Evolutionary conservation across 2,113 vertebrate species (phyloP).

Genomic region (Rostratula benghalensis): DNA sequence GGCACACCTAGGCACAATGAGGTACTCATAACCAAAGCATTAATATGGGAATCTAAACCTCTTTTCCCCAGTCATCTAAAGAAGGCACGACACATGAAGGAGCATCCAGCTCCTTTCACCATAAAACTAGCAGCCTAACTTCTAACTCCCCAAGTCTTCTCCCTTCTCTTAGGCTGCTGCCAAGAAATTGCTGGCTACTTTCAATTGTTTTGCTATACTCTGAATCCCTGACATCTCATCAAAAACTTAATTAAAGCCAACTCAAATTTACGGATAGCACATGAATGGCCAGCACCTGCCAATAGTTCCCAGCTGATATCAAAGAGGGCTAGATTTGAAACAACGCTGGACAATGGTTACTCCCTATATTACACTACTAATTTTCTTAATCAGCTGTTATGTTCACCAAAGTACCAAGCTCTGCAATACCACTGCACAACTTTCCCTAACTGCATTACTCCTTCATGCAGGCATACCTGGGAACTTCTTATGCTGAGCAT

Average conservation of each 20-base stretch:
- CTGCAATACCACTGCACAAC: not conserved
- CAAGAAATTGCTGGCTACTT: not conserved
- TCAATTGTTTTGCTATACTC: not conserved
- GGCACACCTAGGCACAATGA: rapidly evolving
- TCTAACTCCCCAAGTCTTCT: not conserved
- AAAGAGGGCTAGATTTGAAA: not conserved
- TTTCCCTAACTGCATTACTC: not conserved
- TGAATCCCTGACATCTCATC: not conserved
- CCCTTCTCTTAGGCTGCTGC: not conserved
- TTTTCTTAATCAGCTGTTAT: not conserved
- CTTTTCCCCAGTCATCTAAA: not conserved
- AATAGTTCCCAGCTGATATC: not conserved
- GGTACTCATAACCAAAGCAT: not conserved
- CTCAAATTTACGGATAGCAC: not conserved
- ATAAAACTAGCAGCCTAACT: not conserved
- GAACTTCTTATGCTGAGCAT: not conserved
- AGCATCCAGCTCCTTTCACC: not conserved
- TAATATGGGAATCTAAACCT: not conserved
- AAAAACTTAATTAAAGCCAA: not conserved
- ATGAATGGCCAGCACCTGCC: not conserved
- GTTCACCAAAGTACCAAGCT: not conserved
- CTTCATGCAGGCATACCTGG: not conserved
- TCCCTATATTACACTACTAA: not conserved
- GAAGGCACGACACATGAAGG: not conserved
- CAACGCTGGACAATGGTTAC: not conserved